Base-by-base conservation (phyloP, 2,888 invertebrate species). In the Omphaloscelis lunosa region DNA sequence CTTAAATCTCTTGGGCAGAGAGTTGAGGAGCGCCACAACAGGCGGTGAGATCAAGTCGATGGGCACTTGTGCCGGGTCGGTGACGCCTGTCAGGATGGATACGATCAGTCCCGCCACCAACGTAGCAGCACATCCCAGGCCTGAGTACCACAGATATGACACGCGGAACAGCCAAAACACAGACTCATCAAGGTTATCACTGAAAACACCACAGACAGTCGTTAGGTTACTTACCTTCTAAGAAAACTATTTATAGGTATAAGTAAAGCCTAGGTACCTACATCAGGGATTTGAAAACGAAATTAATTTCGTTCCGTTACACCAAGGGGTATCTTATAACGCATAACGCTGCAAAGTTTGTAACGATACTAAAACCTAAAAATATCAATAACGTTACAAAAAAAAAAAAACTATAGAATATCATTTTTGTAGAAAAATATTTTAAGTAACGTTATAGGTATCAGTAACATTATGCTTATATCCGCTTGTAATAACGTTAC, bases 111-210 rank as follows among this genome's bases (percentile, higher is more conserved):
- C 99, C 20, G 98, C 95, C 20, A 98, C 89, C 41, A 99, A 94
- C 0, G 98, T 98, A 1, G 98, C 95, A 7, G 97, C 86, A 86
- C 98, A 98, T 7, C 99, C 99, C 76, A 99, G 97, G 72, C 97
- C 97, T 12, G 99, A 98, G 95, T 99, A 99, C 99, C 99, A 99
- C 91, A 99, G 97, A 93, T 99, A 99, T 51, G 98, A 98, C 74
- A 99, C 95, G n/a, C 97, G 97, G 92, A 98, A 98, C 78, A 98
- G 93, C 92, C 97, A 94, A 85, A 96, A 96, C 5, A 96, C 95
- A 12, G 93, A 91, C 41, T 92, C 92, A 58, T 93, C 93, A 12
- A 88, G 87, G 63, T 86, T 90, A 73, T 93, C 93, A 27, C 95
- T 95, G 90, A n/a, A 88, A 91, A 77, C 27, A 67, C 15, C 59